phyloP scores from a whole-genome alignment of 1,140 invertebrate genomes.

The Macrostomum lignano region DNA sequence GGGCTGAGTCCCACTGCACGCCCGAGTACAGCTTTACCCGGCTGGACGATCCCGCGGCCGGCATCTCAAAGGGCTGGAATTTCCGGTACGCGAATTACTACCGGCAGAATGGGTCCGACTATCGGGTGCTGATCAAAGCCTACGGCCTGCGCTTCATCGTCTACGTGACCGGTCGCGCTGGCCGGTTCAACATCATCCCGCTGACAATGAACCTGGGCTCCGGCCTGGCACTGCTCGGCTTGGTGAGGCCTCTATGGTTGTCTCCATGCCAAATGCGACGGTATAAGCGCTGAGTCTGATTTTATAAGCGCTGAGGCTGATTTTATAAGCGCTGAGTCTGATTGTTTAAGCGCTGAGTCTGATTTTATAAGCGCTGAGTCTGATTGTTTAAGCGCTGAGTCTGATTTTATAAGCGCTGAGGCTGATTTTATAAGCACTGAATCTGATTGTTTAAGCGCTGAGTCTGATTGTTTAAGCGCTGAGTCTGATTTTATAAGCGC shows the following conservation, averaged over 20 bases:
- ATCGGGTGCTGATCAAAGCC: conserved; percentile 30
- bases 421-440: too few species aligned
- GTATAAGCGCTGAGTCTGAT: too few species aligned
- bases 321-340: too few species aligned
- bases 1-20: conserved; percentile 21
- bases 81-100: conserved; percentile 28
- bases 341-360: too few species aligned
- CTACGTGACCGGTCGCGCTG: conserved; percentile 27
- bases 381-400: too few species aligned
- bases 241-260: conserved; percentile 18
- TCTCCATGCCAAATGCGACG: too few species aligned
- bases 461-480: too few species aligned
- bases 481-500: too few species aligned
- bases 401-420: too few species aligned
- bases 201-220: conserved; percentile 31
- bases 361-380: too few species aligned
- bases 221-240: conserved; percentile 29
- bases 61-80: conserved; percentile 29
- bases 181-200: conserved; percentile 30
- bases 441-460: too few species aligned
- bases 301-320: too few species aligned
- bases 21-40: conserved; percentile 29
- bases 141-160: conserved; percentile 32
- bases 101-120: conserved; percentile 14
- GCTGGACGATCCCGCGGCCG: conserved; percentile 15